phyloP scores from a whole-genome alignment of 2,113 vertebrate species.

The Sisor rabdophorus region DNA sequence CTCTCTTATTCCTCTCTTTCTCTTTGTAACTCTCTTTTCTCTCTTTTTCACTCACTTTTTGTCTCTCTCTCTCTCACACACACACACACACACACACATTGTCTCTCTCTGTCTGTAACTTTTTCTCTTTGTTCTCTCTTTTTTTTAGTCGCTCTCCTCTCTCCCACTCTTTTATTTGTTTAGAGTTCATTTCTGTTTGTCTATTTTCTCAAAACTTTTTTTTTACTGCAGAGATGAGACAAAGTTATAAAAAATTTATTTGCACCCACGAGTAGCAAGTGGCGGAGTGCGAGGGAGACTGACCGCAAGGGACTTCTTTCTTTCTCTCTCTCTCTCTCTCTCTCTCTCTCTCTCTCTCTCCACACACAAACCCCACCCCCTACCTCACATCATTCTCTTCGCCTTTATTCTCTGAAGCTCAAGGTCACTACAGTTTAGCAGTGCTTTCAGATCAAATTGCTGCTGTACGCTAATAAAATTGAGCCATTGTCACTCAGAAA shows the following conservation, averaged over 20 bases:
- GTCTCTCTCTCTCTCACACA: too few species aligned
- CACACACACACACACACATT: too few species aligned
- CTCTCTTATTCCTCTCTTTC: too few species aligned
- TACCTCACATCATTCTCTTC: neutral
- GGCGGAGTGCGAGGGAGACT: neutral
- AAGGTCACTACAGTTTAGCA: constrained; percentile 1
- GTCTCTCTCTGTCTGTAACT: too few species aligned
- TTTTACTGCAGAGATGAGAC: neutral
- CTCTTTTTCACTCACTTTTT: too few species aligned
- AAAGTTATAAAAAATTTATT: constrained; percentile 33
- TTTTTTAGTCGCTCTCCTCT: too few species aligned
- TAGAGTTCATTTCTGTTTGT: neutral
- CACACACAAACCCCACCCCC: neutral
- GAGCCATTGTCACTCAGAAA: constrained; percentile 21
- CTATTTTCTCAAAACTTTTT: neutral
- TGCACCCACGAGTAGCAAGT: neutral
- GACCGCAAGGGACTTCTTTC: neutral
- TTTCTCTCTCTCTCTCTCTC: neutral
- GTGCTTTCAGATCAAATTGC: neutral
- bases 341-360: neutral
- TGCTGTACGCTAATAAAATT: constrained; percentile 24
- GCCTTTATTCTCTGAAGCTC: neutral
- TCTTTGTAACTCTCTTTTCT: too few species aligned
- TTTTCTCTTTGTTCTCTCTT: too few species aligned
- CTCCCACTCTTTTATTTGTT: too few species aligned